Evolutionary conservation across 2,113 vertebrate species (phyloP).

Genomic region (Podiceps cristatus): DNA sequence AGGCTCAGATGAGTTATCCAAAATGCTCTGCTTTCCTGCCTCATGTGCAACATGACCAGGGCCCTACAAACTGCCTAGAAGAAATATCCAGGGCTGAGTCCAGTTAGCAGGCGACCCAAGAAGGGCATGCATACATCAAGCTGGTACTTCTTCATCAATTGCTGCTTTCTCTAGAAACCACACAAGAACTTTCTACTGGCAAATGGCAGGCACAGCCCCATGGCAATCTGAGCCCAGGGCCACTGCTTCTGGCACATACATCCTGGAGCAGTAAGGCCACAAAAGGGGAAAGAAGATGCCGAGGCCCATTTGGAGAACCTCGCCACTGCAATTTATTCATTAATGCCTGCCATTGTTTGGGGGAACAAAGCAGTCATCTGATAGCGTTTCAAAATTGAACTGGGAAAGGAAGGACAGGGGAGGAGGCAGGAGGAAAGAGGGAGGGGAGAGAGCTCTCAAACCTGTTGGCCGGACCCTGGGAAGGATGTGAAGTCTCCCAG

Average conservation of each 20-base stretch:
- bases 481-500: constrained; percentile 54
- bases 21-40: not conserved
- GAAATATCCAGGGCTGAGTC: not conserved
- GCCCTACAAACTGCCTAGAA: not conserved
- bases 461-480: constrained; percentile 21
- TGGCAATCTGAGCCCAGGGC: fast-evolving
- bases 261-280: not conserved
- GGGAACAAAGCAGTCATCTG: constrained; percentile 49
- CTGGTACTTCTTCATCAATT: not conserved
- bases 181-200: not conserved
- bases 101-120: fast-evolving
- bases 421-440: not conserved
- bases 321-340: not conserved
- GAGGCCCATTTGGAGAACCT: not conserved
- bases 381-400: not conserved
- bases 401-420: constrained; percentile 33
- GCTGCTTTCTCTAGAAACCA: not conserved
- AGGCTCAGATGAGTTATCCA: not conserved
- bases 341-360: constrained; percentile 20
- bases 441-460: constrained; percentile 11
- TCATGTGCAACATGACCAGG: fast-evolving
- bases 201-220: fast-evolving
- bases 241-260: fast-evolving
- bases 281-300: not conserved
- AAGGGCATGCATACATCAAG: not conserved